Evolutionary conservation across 2,888 invertebrate species (phyloP).

Genomic region (Cremastobaeus sp.): DNA sequence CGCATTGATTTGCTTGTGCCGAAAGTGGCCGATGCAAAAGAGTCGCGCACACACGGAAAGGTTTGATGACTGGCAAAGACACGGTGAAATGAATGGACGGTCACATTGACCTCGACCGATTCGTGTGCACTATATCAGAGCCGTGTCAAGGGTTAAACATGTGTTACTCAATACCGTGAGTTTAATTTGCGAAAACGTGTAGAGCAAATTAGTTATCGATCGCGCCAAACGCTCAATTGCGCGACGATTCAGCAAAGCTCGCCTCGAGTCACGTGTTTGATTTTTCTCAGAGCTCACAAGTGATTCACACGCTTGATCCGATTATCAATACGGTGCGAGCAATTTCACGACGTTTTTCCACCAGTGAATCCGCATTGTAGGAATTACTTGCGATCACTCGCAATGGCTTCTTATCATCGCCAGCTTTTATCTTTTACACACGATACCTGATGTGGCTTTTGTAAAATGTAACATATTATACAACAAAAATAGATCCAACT

Average conservation of each 20-base stretch:
- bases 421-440: no score
- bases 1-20: no score
- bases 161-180: conserved; percentile 20
- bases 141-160: conserved; percentile 37
- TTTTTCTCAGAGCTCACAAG: conserved; percentile 20
- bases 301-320: conserved; percentile 47
- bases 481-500: no score
- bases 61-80: conserved; percentile 9
- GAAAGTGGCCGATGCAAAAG: no score
- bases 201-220: conserved; percentile 46
- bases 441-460: no score
- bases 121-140: conserved; percentile 3
- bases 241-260: conserved; percentile 26
- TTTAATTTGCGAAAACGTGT: conserved; percentile 25
- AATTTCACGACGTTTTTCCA: conserved; percentile 31
- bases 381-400: conserved; percentile 5
- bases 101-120: conserved; percentile 40
- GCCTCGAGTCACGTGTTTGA: conserved; percentile 22
- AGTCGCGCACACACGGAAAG: no score
- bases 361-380: conserved; percentile 10
- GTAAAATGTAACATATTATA: no score
- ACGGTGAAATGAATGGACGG: conserved; percentile 13
- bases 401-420: conserved; percentile 10
- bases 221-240: conserved; percentile 30
- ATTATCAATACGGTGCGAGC: conserved; percentile 34